phyloP scores from a whole-genome alignment of 2,888 invertebrate species.

The Digitonthophagus gazella region DNA sequence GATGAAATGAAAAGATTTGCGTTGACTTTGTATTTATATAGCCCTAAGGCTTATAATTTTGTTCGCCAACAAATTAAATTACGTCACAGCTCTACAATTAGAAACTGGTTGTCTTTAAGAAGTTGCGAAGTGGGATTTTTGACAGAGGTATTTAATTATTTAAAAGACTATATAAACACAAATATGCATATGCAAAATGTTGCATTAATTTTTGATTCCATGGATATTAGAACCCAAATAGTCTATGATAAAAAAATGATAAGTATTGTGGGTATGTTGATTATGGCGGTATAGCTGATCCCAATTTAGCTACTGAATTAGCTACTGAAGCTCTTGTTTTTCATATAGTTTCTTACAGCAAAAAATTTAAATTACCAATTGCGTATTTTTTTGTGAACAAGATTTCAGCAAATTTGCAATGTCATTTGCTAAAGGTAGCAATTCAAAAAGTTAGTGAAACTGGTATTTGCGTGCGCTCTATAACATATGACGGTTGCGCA shows the following conservation, averaged over 20 bases:
- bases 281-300: background rate
- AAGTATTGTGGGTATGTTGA: background rate
- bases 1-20: background rate
- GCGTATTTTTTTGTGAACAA: background rate
- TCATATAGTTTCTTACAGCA: background rate
- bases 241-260: background rate
- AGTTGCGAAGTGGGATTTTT: too few relatives aligned
- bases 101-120: background rate
- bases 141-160: background rate
- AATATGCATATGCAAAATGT: too few relatives aligned
- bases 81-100: background rate
- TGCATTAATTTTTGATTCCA: background rate
- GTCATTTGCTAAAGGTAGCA: conserved; percentile 1
- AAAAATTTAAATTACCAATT: background rate
- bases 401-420: background rate
- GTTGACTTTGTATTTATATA: background rate
- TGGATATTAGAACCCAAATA: background rate
- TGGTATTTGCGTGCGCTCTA: conserved; percentile 1
- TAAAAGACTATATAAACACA: background rate
- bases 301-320: background rate
- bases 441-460: background rate
- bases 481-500: conserved; percentile 1
- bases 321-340: conserved; percentile 1
- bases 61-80: background rate
- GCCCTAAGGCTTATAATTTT: background rate